Conservation (phyloP, 2,888 invertebrate species). For the Scrobipalpa costella region DNA sequence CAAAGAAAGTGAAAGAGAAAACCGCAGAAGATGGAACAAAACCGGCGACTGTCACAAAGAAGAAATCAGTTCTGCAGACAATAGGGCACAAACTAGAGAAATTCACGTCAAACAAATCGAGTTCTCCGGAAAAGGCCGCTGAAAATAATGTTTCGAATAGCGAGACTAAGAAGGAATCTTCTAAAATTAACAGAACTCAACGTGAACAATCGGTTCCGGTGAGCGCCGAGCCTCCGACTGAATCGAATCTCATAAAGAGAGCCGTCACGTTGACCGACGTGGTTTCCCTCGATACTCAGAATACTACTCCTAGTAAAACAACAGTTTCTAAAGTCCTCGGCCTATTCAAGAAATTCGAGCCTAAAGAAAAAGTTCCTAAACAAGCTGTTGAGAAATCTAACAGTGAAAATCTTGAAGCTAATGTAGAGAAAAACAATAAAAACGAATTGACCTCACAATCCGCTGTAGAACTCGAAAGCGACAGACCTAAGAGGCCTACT, state of each 20-base stretch:
- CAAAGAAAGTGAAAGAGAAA: conserved; percentile 71
- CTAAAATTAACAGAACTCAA: conserved; percentile 80
- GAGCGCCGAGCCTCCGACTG: conserved; percentile 77
- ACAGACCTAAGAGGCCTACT: conserved; percentile 78
- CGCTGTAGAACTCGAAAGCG: conserved; percentile 50
- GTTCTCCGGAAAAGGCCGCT: conserved; percentile 73
- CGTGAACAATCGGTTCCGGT: conserved; percentile 85
- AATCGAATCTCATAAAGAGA: conserved; percentile 85
- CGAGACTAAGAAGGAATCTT: conserved; percentile 52
- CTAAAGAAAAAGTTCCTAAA: conserved; percentile 73
- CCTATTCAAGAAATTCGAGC: conserved; percentile 87
- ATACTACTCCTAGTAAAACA: conserved; percentile 78
- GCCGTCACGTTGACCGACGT: conserved; percentile 88
- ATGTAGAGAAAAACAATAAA: conserved; percentile 40
- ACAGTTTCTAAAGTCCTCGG: conserved; percentile 89
- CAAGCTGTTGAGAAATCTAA: conserved; percentile 53
- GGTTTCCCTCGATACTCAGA: conserved; percentile 68
- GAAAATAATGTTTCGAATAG: conserved; percentile 44
- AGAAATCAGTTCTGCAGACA: conserved; percentile 86
- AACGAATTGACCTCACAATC: conserved; percentile 44
- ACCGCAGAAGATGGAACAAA: conserved; percentile 55
- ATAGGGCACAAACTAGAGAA: conserved; percentile 90
- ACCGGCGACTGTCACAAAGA: conserved; percentile 68
- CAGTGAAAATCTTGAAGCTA: conserved; percentile 45
- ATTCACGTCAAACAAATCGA: conserved; percentile 78